Evolutionary conservation across 2,888 invertebrate species (phyloP), one percentile per base, ranked within the genome.

Genomic region (Polietes domitor): DNA sequence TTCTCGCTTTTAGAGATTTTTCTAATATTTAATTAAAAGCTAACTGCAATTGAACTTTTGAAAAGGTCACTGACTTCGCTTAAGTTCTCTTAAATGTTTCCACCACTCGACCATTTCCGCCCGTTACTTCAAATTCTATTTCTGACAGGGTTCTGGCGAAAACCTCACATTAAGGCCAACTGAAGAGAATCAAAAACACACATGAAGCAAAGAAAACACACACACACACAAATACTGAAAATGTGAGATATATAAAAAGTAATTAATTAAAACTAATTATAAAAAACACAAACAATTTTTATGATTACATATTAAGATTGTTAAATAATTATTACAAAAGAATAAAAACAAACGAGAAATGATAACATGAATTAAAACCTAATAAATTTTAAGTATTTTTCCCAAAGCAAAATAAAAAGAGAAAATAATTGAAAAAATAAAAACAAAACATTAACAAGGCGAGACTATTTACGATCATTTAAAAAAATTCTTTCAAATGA

Each of bases 161-260:
- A n/a, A n/a, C 47, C 47, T 47, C n/a, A 47, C 15, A n/a, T 2
- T 47, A 47, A 47, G 4, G 47, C 47, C n/a, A 19, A 19, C 17
- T 2, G 15, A 43, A 43, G 15, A 43, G n/a, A n/a, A n/a, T n/a
- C n/a, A n/a, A n/a, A n/a, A n/a, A n/a, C n/a, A n/a, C n/a, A n/a
- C n/a, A n/a, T 4, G n/a, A 53, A 53, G 41, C 43, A 76, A 78
- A 72, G 73, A 53, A 65, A 78, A n/a, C 75, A 15, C 53, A 53
- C 21, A 41, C 21, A 50, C 2, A 37, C 1, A 70, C 43, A 70
- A 55, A 77, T 71, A 70, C 58, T 55, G 17, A 73, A 72, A 77
- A 72, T 82, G 82, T 82, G 85, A 85, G 82, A 82, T 82, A 85
- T 77, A 82, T 82, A 82, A 85, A 85, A 85, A 85, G 82, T 85